These are phyloP conservation scores for Rhopalosiphum nymphaeae DNA, from an alignment of 2,888 invertebrate genomes.

Conservation along the genomic window DNA sequence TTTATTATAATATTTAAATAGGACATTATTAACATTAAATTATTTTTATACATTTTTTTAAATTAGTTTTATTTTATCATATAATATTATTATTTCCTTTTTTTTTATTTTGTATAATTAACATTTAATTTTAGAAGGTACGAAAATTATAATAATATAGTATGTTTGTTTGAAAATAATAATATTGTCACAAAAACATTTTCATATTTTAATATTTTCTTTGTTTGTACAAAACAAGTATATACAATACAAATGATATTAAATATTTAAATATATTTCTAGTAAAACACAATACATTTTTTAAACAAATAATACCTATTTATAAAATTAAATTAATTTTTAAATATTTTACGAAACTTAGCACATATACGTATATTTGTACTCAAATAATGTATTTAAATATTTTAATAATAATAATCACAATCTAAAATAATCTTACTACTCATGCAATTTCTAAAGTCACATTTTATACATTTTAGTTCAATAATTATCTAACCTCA, in stretches of 20 bases:
- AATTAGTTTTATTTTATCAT: neutral
- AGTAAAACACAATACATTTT: neutral
- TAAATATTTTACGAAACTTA: neutral
- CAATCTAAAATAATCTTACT: neutral
- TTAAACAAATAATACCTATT: neutral
- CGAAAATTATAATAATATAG: neutral
- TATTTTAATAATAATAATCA: neutral
- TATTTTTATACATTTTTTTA: neutral
- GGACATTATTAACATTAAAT: neutral
- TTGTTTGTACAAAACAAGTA: neutral
- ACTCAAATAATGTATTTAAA: neutral
- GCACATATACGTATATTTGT: neutral
- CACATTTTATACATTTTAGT: neutral
- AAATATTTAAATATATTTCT: neutral
- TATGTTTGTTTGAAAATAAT: constrained; percentile 1
- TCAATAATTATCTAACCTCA: neutral
- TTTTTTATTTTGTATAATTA: neutral
- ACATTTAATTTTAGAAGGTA: neutral
- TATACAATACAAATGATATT: neutral
- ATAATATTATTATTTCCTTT: neutral
- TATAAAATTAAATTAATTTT: neutral
- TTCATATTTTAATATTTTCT: neutral
- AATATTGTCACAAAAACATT: neutral
- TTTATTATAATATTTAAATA: neutral
- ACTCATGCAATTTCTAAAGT: neutral